Base-by-base conservation (phyloP, 2,797 vertebrate genomes). In the Leptodactylus fallax region DNA sequence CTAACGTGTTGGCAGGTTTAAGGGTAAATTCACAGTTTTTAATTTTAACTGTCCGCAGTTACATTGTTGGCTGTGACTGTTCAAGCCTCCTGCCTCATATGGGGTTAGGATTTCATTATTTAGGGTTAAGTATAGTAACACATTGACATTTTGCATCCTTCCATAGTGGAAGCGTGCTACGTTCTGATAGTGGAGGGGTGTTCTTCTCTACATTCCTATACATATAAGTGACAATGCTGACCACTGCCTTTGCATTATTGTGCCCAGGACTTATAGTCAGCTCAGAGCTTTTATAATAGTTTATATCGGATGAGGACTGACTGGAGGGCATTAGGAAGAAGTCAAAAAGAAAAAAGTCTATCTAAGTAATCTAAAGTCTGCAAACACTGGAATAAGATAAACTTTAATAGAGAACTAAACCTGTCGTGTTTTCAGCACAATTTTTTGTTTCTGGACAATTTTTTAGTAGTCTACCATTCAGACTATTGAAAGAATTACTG, bases 11-110 rank as follows among this genome's bases (percentile, higher is more conserved):
- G 78, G 49, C 87, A 77, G 83, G 83, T 88, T 81, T 85, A 85
- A 74, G 85, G 84, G 88, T 71, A 56, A 71, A 86, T 89, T 89
- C 67, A 71, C 88, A 83, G 51, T 81, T 85, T 60, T 85, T 81
- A 55, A 16, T 67, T 79, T 81, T 63, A 47, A 81, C 78, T 77
- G 67, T 55, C 81, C 53, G 51, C 45, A 2, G 56, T 61, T 5
- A 61, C 36, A 19, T 67, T 82, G 79, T 76, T 45, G 86, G 71
- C 65, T 47, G 82, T 2, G 55, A 49, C 36, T 49, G 63, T 55
- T 23, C 25, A 13, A 72, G 51, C 27, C 51, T 53, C n/a, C 23
- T 69, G 80, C 47, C 36, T 45, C 21, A 25, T 56, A 25, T 36
- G 51, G 65, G 53, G 51, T 56, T 58, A 45, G 81, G 6, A 69